These are phyloP conservation scores for Cheilosia vulpina DNA, from an alignment of 2,888 invertebrate species.

Conservation along the genomic window DNA sequence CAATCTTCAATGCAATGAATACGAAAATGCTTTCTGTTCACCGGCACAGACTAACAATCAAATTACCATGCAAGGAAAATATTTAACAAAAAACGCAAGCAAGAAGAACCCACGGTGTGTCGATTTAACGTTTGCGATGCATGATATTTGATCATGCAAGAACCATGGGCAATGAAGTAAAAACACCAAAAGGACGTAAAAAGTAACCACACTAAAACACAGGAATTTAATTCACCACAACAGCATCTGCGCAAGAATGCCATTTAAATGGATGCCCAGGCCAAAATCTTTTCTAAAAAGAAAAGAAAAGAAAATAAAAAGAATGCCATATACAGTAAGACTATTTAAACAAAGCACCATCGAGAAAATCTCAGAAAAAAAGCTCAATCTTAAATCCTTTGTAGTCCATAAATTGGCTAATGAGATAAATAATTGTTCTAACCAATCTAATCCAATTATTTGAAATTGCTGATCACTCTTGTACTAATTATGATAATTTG, in stretches of 20 bases:
- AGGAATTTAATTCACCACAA: conserved; percentile 1
- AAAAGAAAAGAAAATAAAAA: conserved; percentile 9
- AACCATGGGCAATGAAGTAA: not conserved
- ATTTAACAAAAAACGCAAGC: too few species aligned
- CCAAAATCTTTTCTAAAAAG: not conserved
- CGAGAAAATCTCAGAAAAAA: not conserved
- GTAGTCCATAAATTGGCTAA: not conserved
- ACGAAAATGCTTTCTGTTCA: too few species aligned
- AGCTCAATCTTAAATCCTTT: not conserved
- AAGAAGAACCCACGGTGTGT: too few species aligned
- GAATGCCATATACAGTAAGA: not conserved
- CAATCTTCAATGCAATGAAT: too few species aligned
- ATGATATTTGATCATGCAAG: not conserved
- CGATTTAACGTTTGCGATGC: not conserved
- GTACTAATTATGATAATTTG: not conserved
- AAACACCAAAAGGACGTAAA: not conserved
- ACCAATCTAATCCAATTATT: too few species aligned
- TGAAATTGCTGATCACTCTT: not conserved
- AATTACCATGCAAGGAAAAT: too few species aligned
- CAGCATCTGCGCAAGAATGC: not conserved
- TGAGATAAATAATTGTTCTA: not conserved
- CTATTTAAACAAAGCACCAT: not conserved
- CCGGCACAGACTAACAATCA: too few species aligned
- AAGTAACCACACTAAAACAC: conserved; percentile 11
- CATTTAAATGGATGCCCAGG: not conserved